Conservation (phyloP, 2,797 vertebrate genomes). For the Gymnothorax javanicus region DNA sequence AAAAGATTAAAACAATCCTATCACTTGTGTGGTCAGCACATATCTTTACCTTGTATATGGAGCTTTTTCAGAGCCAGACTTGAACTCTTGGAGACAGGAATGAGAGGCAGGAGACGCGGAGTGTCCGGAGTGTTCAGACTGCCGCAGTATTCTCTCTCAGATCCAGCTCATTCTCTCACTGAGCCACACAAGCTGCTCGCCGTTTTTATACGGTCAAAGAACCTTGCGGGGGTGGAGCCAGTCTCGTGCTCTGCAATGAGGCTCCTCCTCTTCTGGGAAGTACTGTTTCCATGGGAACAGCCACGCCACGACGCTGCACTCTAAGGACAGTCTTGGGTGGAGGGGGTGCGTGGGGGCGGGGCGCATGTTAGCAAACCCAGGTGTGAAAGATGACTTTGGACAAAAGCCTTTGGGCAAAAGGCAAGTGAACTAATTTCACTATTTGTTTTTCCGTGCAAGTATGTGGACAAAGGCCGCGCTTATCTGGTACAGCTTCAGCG, state of each 20-base stretch:
- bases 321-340: slow-evolving; percentile 41
- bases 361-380: slow-evolving; percentile 40
- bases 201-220: slow-evolving; percentile 63
- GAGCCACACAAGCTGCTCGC: slow-evolving; percentile 52
- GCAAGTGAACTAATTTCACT: slow-evolving; percentile 39
- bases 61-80: slow-evolving; percentile 47
- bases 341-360: too few species aligned
- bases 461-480: slow-evolving; percentile 15
- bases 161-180: slow-evolving; percentile 58
- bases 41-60: slow-evolving; percentile 61
- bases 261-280: slow-evolving; percentile 58
- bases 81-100: slow-evolving; percentile 32
- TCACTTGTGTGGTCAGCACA: slow-evolving; percentile 10
- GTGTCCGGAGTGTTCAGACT: slow-evolving; percentile 36
- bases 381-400: slow-evolving; percentile 33
- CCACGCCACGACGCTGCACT: slow-evolving; percentile 59
- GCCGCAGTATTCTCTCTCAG: slow-evolving; percentile 39
- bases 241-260: slow-evolving; percentile 49
- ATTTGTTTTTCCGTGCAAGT: slow-evolving; percentile 58
- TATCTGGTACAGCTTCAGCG: slow-evolving; percentile 2
- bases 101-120: slow-evolving; percentile 27
- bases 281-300: slow-evolving; percentile 71
- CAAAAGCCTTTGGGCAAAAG: slow-evolving; percentile 50
- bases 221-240: slow-evolving; percentile 52
- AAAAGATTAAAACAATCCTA: not conserved